Percentiles rank a stretch among this genome's conserved stretches.
These are phyloP conservation scores for Sesamia nonagrioides DNA, from an alignment of 1,140 invertebrate genomes.

Conservation along the genomic window DNA sequence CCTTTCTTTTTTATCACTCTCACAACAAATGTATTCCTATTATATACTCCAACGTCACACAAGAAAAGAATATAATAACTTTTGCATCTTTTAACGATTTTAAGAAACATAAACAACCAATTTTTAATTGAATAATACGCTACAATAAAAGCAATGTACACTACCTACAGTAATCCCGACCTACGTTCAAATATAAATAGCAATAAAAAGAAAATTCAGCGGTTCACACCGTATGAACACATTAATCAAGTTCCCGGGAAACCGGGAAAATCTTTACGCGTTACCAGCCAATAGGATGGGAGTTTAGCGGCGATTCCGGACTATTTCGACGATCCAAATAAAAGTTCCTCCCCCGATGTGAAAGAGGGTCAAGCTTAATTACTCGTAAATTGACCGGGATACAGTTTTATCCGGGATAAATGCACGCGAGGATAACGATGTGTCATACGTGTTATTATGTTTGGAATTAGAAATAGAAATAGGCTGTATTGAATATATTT, in stretches of 20 bases:
- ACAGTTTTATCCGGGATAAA: constrained; percentile 79
- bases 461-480: constrained; percentile 24
- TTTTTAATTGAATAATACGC: constrained; percentile 19
- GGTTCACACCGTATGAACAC: constrained; percentile 51
- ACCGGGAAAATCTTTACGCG: constrained; percentile 65
- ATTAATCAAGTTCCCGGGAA: constrained; percentile 64
- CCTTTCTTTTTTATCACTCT: not conserved
- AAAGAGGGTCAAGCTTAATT: constrained; percentile 86
- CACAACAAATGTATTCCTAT: not conserved
- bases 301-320: constrained; percentile 73
- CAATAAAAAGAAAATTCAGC: constrained; percentile 45
- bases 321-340: constrained; percentile 77
- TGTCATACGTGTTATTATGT: constrained; percentile 74
- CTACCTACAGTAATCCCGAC: not conserved
- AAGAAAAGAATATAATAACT: not conserved
- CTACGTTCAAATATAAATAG: constrained; percentile 35
- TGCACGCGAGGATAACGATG: constrained; percentile 74
- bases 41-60: not conserved
- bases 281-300: constrained; percentile 64
- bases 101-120: not conserved
- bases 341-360: constrained; percentile 80
- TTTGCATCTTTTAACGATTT: not conserved
- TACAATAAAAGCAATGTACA: constrained; percentile 16
- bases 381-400: constrained; percentile 86
- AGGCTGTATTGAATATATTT: not conserved